These are phyloP conservation scores for Drosophila athabasca DNA, from an alignment of 1,140 invertebrate genomes.

Conservation along the genomic window DNA sequence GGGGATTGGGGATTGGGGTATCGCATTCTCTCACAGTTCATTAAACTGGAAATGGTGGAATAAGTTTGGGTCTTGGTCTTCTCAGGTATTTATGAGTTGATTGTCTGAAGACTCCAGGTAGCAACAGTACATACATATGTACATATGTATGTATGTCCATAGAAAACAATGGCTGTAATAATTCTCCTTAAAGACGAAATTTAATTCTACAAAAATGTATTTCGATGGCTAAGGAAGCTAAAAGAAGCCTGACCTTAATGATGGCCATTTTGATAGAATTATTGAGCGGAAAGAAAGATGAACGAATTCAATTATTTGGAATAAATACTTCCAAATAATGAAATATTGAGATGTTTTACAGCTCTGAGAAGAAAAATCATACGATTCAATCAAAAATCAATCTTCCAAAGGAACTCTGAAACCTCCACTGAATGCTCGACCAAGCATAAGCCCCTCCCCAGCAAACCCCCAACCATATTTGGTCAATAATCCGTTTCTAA, in stretches of 20 bases:
- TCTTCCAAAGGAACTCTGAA: background rate
- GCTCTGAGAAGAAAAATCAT: no score
- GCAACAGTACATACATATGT: constrained; percentile 7
- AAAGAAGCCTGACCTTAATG: no score
- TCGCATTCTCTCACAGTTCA: constrained; percentile 49
- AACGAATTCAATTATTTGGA: no score
- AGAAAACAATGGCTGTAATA: constrained; percentile 3
- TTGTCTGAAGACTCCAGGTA: constrained; percentile 27
- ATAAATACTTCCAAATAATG: no score
- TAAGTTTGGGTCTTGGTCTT: constrained; percentile 1
- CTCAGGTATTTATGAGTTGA: constrained; percentile 50
- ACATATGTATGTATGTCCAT: background rate
- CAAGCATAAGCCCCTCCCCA: constrained; percentile 17
- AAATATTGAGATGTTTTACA: no score
- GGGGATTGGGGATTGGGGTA: background rate
- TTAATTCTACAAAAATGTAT: no score
- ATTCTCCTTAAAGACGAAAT: background rate
- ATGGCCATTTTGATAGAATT: no score
- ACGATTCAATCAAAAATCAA: no score
- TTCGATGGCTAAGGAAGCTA: no score
- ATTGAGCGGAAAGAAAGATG: no score
- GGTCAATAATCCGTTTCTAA: constrained; percentile 59
- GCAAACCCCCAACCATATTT: constrained; percentile 29
- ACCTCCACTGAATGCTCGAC: constrained; percentile 1
- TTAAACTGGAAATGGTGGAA: constrained; percentile 54